Evolutionary conservation across 2,797 vertebrate species (phyloP).

Genomic region (Diglossa cyanea): DNA sequence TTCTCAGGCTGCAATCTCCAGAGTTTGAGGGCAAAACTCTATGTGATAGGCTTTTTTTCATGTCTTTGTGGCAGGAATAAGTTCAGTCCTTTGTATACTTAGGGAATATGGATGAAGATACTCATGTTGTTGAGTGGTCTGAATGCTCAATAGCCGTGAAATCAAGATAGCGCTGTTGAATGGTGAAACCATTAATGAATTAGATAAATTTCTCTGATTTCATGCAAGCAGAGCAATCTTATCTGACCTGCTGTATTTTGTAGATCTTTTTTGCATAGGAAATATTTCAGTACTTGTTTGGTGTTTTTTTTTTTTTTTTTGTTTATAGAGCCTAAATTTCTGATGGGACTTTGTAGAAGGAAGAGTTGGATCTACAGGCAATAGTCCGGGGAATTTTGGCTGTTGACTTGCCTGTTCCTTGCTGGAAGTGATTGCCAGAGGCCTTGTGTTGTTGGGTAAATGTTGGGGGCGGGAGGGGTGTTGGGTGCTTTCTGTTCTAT

Average conservation of each 20-base stretch:
- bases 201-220: background rate
- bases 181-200: background rate
- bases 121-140: background rate
- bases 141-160: background rate
- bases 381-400: background rate
- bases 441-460: background rate
- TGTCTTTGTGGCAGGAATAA: background rate
- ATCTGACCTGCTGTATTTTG: background rate
- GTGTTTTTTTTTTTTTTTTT: background rate
- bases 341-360: background rate
- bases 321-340: background rate
- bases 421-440: background rate
- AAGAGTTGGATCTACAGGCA: background rate
- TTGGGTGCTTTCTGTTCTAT: background rate
- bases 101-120: background rate
- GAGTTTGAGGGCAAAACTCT: background rate
- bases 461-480: rapidly evolving
- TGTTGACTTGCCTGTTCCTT: background rate
- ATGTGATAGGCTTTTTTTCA: background rate
- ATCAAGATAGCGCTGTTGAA: background rate
- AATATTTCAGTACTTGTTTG: background rate
- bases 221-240: background rate
- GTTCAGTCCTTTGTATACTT: background rate
- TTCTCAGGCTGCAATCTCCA: background rate
- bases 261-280: background rate